These are phyloP conservation scores for Tangara arthus DNA, from an alignment of 2,797 vertebrate genomes.

Conservation along the genomic window DNA sequence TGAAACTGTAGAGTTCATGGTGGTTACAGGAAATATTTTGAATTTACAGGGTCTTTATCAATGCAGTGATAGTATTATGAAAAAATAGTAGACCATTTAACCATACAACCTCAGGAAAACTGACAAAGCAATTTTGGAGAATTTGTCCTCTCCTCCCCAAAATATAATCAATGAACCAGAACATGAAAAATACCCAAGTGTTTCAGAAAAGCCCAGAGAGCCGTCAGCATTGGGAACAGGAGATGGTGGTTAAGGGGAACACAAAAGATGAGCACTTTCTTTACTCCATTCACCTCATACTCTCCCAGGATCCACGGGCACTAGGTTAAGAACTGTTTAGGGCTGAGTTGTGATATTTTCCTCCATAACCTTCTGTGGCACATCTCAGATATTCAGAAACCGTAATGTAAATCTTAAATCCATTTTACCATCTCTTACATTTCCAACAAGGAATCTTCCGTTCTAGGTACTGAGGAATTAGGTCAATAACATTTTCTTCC, in stretches of 20 bases:
- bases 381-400: neutral
- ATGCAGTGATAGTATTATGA: neutral
- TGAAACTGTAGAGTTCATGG: neutral
- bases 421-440: neutral
- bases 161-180: neutral
- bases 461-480: neutral
- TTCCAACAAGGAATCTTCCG: neutral
- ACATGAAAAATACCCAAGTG: rapidly evolving
- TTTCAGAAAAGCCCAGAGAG: neutral
- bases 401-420: neutral
- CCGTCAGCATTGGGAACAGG: neutral
- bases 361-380: neutral
- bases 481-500: neutral
- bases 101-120: neutral
- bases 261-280: neutral
- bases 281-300: neutral
- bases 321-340: neutral
- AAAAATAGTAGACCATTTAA: neutral
- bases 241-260: neutral
- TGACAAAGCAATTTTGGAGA: neutral
- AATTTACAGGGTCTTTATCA: neutral
- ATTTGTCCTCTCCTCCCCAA: neutral
- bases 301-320: neutral
- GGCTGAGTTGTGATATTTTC: neutral
- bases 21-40: neutral